Evolutionary conservation across 2,113 vertebrate species (phyloP).

Genomic region (Sisor rabdophorus): DNA sequence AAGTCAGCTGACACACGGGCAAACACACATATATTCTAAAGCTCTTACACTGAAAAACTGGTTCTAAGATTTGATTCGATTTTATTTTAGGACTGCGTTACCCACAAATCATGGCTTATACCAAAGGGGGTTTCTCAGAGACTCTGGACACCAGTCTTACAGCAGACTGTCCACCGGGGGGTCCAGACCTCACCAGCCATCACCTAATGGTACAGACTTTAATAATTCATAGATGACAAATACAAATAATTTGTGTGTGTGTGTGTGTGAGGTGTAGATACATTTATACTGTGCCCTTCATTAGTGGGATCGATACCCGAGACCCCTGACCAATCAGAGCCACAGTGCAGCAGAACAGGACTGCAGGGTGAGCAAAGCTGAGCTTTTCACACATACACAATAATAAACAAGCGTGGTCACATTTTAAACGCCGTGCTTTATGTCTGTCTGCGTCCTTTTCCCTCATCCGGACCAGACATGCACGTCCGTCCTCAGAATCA

Average conservation of each 20-base stretch:
- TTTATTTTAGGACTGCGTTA: conserved; percentile 65
- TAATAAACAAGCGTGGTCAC: neutral
- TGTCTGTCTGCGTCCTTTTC: neutral
- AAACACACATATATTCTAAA: neutral
- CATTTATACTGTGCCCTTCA: conserved; percentile 11
- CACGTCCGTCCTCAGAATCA: conserved; percentile 56
- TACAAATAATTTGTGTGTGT: neutral
- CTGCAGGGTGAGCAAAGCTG: conserved; percentile 39
- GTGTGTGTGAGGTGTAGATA: neutral
- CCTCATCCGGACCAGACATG: conserved; percentile 17
- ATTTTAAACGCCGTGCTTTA: too few species aligned
- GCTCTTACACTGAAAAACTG: neutral
- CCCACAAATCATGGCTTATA: conserved; percentile 65
- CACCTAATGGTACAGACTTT: conserved; percentile 74
- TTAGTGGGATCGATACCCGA: conserved; percentile 82
- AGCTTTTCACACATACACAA: neutral
- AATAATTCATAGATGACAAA: neutral
- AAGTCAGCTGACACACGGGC: conserved; percentile 58
- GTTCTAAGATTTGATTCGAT: conserved; percentile 12
- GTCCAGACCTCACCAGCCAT: conserved; percentile 74
- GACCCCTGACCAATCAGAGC: conserved; percentile 70
- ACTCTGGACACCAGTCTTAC: conserved; percentile 46
- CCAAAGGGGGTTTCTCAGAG: conserved; percentile 66
- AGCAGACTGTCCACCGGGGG: conserved; percentile 72
- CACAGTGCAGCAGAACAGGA: conserved; percentile 63